phyloP scores from a whole-genome alignment of 2,113 vertebrate species.

The Cricetomys ansorgei region DNA sequence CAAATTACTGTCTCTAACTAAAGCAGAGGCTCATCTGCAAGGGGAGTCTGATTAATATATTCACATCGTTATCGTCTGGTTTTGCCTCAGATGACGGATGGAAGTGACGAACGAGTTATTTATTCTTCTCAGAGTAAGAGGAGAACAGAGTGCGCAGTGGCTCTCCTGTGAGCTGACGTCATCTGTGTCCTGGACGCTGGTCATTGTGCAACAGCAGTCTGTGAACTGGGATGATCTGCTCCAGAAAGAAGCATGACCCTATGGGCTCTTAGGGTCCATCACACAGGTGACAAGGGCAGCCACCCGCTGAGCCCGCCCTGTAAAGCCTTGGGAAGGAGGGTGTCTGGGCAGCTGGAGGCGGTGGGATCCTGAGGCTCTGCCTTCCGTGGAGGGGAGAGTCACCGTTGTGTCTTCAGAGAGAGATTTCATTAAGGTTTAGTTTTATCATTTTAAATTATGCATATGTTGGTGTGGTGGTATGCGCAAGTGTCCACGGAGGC shows the following conservation, averaged over 20 bases:
- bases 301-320: accelerated
- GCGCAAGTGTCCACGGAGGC: neutral
- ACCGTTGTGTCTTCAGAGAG: neutral
- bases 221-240: neutral
- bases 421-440: neutral
- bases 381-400: neutral
- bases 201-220: neutral
- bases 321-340: neutral
- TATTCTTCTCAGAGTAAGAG: constrained; percentile 51
- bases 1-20: constrained; percentile 60
- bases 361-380: neutral
- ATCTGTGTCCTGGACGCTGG: neutral
- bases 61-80: neutral
- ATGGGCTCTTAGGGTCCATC: neutral
- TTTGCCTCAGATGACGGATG: constrained; percentile 5
- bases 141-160: neutral
- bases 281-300: neutral
- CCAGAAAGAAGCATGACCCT: neutral
- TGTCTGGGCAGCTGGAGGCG: neutral
- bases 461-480: neutral
- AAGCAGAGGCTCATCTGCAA: constrained; percentile 47
- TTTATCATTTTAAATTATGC: neutral
- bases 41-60: constrained; percentile 52
- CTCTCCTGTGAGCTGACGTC: neutral
- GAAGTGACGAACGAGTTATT: neutral